Evolutionary conservation across 2,113 vertebrate genomes (phyloP).

Genomic region (Anguilla japonica): DNA sequence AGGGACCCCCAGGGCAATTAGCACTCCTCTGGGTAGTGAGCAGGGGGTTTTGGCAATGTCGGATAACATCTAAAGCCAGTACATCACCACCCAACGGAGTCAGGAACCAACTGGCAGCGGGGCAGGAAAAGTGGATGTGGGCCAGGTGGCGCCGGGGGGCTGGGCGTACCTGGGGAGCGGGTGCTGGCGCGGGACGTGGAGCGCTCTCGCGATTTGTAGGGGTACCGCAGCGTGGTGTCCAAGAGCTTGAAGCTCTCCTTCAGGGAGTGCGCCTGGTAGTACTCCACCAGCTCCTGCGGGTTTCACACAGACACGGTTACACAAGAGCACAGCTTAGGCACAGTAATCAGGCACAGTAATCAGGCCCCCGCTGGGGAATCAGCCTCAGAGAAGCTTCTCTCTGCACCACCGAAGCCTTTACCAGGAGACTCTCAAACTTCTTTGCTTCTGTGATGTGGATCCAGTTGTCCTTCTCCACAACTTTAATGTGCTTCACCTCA

Average conservation of each 20-base stretch:
- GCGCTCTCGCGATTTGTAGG: constrained; percentile 89
- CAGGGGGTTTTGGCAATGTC: background rate
- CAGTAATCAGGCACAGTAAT: background rate
- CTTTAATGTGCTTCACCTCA: constrained; percentile 98
- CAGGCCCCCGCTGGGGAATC: background rate
- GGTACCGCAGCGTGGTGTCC: constrained; percentile 88
- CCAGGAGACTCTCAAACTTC: constrained; percentile 95
- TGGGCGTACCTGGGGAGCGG: constrained; percentile 82
- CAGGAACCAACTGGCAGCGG: background rate
- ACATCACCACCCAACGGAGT: background rate
- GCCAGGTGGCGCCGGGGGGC: background rate
- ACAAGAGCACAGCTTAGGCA: background rate
- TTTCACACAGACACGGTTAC: background rate
- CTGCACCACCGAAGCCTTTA: constrained; percentile 52
- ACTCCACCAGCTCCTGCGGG: constrained; percentile 91
- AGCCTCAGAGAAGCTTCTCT: background rate
- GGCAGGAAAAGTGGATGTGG: background rate
- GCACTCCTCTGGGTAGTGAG: background rate
- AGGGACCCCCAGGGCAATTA: background rate
- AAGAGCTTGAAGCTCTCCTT: constrained; percentile 98
- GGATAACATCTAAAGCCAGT: background rate
- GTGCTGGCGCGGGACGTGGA: constrained; percentile 76
- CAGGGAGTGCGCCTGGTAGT: constrained; percentile 93
- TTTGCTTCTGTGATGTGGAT: constrained; percentile 97
- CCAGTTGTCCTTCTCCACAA: constrained; percentile 96